Base-by-base conservation (phyloP, 2,888 invertebrate species). In the Tetheella fluctuosa region DNA sequence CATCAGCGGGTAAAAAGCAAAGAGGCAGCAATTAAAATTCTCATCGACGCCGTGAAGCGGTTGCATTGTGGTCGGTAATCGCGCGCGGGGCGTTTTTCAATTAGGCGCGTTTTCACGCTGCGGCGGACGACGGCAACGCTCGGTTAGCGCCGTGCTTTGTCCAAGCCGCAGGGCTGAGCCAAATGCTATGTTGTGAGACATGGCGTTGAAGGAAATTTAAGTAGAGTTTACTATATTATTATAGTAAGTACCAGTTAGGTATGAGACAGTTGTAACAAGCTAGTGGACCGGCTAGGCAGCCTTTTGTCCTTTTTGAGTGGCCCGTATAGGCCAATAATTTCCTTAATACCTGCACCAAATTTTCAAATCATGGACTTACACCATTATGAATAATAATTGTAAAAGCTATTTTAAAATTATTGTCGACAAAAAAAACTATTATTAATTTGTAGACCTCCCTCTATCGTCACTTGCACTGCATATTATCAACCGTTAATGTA, bases 11-110 rank as follows among this genome's bases (percentile, higher is more conserved):
- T 69, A 67, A 70, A 75, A 74, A 64, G 63, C 63, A 58, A 59
- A 65, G 62, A 67, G 63, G 64, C 68, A 71, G 75, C 72, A 80
- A 81, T 82, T 83, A 83, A 81, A 76, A 84, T 82, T 79, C 82
- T 72, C 77, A 70, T 73, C 73, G 70, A 58, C 63, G 68, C 71
- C 63, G 65, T 69, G 67, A 67, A 70, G 67, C 69, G 69, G 58
- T 23, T 59, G 71, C 71, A 76, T 77, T 79, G 81, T 76, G 74
- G 67, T 57, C 63, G 65, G 66, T 64, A 63, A 70, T 67, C 73
- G 72, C 69, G 64, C 73, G 72, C 69, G 64, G 69, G 64, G 72
- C 64, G 75, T 74, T 80, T 81, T 77, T 77, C 79, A 82, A 84
- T 84, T 83, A 83, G 73, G 67, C 65, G 73, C 71, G 65, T 77